Evolutionary conservation across 2,113 vertebrate genomes (phyloP), one percentile per base, ranked within the genome.

Genomic region (Cavia porcellus): DNA sequence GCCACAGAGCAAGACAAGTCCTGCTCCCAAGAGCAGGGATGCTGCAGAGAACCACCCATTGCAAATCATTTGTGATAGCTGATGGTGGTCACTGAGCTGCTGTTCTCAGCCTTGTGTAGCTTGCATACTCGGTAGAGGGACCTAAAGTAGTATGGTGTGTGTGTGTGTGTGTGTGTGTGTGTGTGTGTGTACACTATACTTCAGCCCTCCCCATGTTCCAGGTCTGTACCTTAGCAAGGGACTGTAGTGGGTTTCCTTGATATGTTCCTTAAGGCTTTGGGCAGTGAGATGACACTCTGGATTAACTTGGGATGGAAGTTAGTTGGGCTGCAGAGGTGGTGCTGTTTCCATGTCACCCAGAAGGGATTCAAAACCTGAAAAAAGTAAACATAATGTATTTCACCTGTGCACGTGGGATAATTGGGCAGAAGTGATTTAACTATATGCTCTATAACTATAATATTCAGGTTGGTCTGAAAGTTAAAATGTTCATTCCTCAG

Each of bases 71-170:
- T 42, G 20, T 30, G 25, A 61, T 25, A 1, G 5, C 24, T 47
- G 52, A 24, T 25, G 1, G 15, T 28, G 14, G 3, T 15, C 1
- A 28, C 2, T 0, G 42, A 79, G 45, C 28, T 7, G 25, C 7
- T 15, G 28, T 30, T 30, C 50, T 47, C 6, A 50, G 45, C 28
- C 45, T 32, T 30, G 28, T 30, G 1, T 66, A 24, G 19, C 75
- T 57, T 61, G 52, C 28, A 38, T 15, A n/a, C 25, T 42, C 47
- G 25, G 35, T 72, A 85, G 32, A 81, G 11, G 14, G 30, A 30
- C 30, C 3, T 5, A 2, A 17, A 7, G 24, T 45, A 22, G 25
- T 75, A n/a, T n/a, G n/a, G 38, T 25, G 22, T 45, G 24, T 74
- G 74, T 77, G 74, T 47, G 74, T 47, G 74, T 77, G 42, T 15